A percentile compares a stretch with the other conserved stretches of the same genome.
phyloP scores from a whole-genome alignment of 92 coral and sea anemone genomes.

The Siderastrea siderea region DNA sequence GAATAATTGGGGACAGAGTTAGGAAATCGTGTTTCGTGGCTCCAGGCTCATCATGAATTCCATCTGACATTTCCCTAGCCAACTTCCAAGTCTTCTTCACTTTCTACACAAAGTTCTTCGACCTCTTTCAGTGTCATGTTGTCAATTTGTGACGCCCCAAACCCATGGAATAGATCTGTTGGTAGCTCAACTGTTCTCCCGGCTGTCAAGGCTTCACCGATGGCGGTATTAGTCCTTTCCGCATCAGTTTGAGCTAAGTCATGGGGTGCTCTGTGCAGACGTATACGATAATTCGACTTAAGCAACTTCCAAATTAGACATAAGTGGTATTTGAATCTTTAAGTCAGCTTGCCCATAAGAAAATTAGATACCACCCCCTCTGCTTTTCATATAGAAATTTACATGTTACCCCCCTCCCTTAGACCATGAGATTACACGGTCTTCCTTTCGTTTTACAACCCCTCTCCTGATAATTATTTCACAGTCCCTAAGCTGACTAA shows the following conservation, averaged over 20 bases:
- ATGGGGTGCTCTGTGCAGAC: too few relatives aligned
- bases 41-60: slow-evolving; percentile 44
- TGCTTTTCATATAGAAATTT: too few relatives aligned
- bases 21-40: too few relatives aligned
- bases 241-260: not conserved
- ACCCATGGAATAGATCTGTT: slow-evolving; percentile 29
- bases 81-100: not conserved
- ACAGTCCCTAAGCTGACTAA: too few relatives aligned
- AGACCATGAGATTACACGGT: too few relatives aligned
- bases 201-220: slow-evolving; percentile 49
- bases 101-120: not conserved
- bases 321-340: too few relatives aligned
- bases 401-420: too few relatives aligned
- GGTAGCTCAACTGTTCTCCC: slow-evolving; percentile 44
- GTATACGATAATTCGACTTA: not conserved
- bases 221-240: slow-evolving; percentile 44
- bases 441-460: too few relatives aligned
- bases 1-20: too few relatives aligned
- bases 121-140: not conserved
- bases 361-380: too few relatives aligned
- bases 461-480: too few relatives aligned
- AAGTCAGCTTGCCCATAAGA: too few relatives aligned
- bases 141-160: slow-evolving; percentile 24
- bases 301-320: slow-evolving; percentile 33
- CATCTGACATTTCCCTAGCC: not conserved